These are phyloP conservation scores for Otocyon megalotis DNA, from an alignment of 2,113 vertebrate species.

Conservation along the genomic window DNA sequence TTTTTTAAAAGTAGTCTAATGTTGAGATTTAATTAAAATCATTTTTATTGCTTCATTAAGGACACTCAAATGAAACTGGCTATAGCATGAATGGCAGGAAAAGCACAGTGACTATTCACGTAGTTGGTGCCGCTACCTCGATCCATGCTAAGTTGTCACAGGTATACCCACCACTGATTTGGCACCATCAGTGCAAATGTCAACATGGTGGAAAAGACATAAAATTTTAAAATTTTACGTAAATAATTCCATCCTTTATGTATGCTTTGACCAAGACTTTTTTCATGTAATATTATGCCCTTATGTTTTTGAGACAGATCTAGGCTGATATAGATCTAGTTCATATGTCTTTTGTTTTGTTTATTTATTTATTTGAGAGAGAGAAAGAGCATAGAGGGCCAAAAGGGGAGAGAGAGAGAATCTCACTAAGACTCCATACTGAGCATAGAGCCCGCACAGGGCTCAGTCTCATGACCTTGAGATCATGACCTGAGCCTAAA, in stretches of 20 bases:
- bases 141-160: not conserved
- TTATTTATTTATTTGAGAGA: too few relatives aligned
- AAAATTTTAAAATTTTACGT: not conserved
- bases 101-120: too few relatives aligned
- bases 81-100: not conserved
- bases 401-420: too few relatives aligned
- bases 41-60: not conserved
- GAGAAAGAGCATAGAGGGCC: too few relatives aligned
- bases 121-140: not conserved
- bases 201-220: not conserved
- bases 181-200: not conserved
- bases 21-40: not conserved
- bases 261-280: conserved; percentile 30
- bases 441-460: too few relatives aligned
- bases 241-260: not conserved
- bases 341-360: not conserved
- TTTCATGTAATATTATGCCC: not conserved
- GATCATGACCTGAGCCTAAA: too few relatives aligned
- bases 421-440: too few relatives aligned
- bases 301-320: not conserved
- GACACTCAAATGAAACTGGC: not conserved
- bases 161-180: not conserved
- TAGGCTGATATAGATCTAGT: not conserved
- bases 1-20: not conserved
- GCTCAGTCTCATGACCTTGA: too few relatives aligned